Evolutionary conservation across 2,113 vertebrate genomes (phyloP).

Genomic region (Mixornis gularis): DNA sequence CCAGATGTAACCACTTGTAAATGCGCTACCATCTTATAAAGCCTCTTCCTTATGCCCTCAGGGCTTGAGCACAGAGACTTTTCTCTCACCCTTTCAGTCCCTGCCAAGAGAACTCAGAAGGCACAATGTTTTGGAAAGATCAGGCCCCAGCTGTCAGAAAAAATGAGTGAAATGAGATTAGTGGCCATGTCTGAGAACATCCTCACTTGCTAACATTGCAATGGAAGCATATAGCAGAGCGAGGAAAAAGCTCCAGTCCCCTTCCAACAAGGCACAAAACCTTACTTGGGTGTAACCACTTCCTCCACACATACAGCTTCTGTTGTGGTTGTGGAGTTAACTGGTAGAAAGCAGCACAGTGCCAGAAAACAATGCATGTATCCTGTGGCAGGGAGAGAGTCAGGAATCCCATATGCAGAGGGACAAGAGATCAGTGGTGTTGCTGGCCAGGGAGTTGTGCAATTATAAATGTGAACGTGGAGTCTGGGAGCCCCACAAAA

Average conservation of each 20-base stretch:
- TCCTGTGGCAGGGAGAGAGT: not conserved
- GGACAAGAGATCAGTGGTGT: not conserved
- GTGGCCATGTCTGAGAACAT: not conserved
- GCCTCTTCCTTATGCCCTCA: not conserved
- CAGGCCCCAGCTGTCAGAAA: conserved; percentile 21
- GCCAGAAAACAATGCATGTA: not conserved
- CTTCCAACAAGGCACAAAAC: not conserved
- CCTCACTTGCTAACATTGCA: not conserved
- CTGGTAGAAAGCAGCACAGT: not conserved
- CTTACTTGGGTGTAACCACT: not conserved
- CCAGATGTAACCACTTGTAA: not conserved
- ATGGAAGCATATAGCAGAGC: not conserved
- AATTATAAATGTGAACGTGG: not conserved
- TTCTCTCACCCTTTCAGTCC: not conserved
- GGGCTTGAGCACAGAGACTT: not conserved
- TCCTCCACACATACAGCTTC: rapidly evolving
- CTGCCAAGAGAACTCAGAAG: not conserved
- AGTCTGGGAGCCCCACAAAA: not conserved
- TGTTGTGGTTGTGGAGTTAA: rapidly evolving
- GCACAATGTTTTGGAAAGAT: not conserved
- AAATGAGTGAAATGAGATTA: conserved; percentile 22
- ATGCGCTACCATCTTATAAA: not conserved
- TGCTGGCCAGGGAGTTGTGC: not conserved
- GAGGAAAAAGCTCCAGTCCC: not conserved
- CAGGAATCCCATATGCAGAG: not conserved